These are phyloP conservation scores for Pseudonaja textilis DNA, from an alignment of 2,113 vertebrate species.

Conservation along the genomic window DNA sequence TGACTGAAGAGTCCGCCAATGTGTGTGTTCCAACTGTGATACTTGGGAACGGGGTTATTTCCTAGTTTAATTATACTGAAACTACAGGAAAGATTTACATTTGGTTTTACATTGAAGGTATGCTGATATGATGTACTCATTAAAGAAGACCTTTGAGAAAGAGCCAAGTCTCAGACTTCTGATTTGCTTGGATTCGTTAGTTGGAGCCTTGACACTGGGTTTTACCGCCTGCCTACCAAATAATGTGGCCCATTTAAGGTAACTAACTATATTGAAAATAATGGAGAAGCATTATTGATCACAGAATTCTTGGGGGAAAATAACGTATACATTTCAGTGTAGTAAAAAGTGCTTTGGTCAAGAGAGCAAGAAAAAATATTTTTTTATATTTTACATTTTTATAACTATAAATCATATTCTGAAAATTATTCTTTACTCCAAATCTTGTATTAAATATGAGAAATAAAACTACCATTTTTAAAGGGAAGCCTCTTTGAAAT, in stretches of 20 bases:
- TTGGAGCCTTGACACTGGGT: not conserved
- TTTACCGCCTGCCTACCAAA: not conserved
- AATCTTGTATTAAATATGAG: slow-evolving; percentile 53
- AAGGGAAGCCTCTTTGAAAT: slow-evolving; percentile 34
- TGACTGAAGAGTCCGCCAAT: too few relatives aligned
- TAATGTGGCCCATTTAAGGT: not conserved
- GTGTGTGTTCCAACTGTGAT: too few relatives aligned
- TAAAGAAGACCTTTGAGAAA: too few relatives aligned
- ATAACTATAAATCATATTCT: slow-evolving; percentile 26
- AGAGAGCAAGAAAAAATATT: slow-evolving; percentile 35
- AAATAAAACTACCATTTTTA: slow-evolving; percentile 57
- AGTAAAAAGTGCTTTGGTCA: slow-evolving; percentile 25
- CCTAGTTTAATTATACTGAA: too few relatives aligned
- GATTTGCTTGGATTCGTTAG: too few relatives aligned
- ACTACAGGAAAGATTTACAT: too few relatives aligned
- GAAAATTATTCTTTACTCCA: slow-evolving; percentile 32
- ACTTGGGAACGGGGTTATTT: too few relatives aligned
- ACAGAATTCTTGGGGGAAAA: not conserved
- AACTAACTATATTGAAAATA: slow-evolving; percentile 3
- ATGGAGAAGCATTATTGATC: slow-evolving; percentile 13
- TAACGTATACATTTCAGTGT: not conserved
- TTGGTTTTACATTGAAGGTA: too few relatives aligned
- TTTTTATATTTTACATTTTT: slow-evolving; percentile 28
- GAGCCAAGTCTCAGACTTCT: too few relatives aligned
- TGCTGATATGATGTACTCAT: too few relatives aligned